Conservation (phyloP, 2,888 invertebrate genomes). For the Eupithecia subumbrata region DNA sequence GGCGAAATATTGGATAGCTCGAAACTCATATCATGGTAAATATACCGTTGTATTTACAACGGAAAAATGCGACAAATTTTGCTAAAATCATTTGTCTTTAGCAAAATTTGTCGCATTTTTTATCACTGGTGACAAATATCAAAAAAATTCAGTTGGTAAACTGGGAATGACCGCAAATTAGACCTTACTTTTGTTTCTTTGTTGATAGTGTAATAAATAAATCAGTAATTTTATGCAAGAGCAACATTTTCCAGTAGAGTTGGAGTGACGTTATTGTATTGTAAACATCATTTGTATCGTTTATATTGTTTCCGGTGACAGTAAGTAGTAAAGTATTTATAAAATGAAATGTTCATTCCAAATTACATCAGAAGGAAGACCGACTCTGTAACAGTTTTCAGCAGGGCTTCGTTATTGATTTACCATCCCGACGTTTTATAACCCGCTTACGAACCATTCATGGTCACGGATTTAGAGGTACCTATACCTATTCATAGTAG, state of each 20-base stretch:
- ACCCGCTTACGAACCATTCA: not conserved
- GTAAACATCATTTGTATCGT: not conserved
- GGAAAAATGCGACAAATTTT: too few relatives aligned
- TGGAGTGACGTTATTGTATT: too few relatives aligned
- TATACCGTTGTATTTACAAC: too few relatives aligned
- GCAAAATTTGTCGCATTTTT: not conserved
- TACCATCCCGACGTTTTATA: slow-evolving; percentile 5
- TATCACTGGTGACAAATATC: too few relatives aligned
- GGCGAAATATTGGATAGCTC: too few relatives aligned
- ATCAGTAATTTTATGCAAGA: too few relatives aligned
- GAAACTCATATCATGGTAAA: too few relatives aligned
- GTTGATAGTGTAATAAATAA: too few relatives aligned
- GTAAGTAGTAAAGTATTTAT: not conserved
- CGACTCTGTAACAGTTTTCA: not conserved
- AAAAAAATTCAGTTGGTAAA: too few relatives aligned
- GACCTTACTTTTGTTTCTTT: too few relatives aligned
- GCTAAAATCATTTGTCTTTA: not conserved
- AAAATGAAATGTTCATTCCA: not conserved
- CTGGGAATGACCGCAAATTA: too few relatives aligned
- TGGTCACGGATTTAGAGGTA: slow-evolving; percentile 3
- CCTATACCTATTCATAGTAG: not conserved
- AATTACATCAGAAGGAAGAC: not conserved
- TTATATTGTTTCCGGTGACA: not conserved
- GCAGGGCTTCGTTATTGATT: slow-evolving; percentile 1
- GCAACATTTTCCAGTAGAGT: too few relatives aligned